Base-by-base conservation (phyloP, 2,888 invertebrate species). In the Hedya salicella region DNA sequence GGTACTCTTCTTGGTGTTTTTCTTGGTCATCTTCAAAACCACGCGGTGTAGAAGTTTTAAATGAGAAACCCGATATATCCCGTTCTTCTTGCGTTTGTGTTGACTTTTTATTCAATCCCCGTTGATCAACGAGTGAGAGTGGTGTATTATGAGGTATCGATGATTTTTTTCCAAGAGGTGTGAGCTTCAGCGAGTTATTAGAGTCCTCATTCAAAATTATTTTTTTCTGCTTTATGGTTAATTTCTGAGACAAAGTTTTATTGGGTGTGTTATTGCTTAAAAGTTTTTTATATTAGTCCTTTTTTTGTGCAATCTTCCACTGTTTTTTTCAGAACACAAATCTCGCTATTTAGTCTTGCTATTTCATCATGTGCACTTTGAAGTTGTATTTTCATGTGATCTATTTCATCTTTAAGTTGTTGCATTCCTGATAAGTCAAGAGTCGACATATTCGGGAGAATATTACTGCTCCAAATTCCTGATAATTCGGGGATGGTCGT, bases 341-440 rank as follows among this genome's bases (percentile, higher is more conserved):
- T 32, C 16, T 50, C 50, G 2, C 16, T 30, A 16, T 50, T 50
- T 8, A 50, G 16, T 3, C 50, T 30, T 8, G 14, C 14, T 5
- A 50, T 50, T 32, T 50, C 50, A 16, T 50, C 32, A 32, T 50
- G 50, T 30, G 50, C 50, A 44, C 44, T 44, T 17, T 46, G 46
- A 5, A 46, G 46, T 19, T 46, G 46, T 19, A 46, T 13, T 46
- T 46, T 46, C 9, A 46, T 2, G 9, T 46, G 9, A 2, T 46
- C 46, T 46, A 46, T 11, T 46, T 46, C 19, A 2, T 46, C 19
- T 46, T 19, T 46, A 0, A 46, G 16, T 11, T 46, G 19, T 19
- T 46, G 46, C 3, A 9, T 19, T 11, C 11, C 19, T 1, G 19
- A 46, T 2, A 1, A 17, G 4, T 46, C 13, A 1, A 46, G 19